phyloP scores from a whole-genome alignment of 2,113 vertebrate species.

The Amphilophus citrinellus region DNA sequence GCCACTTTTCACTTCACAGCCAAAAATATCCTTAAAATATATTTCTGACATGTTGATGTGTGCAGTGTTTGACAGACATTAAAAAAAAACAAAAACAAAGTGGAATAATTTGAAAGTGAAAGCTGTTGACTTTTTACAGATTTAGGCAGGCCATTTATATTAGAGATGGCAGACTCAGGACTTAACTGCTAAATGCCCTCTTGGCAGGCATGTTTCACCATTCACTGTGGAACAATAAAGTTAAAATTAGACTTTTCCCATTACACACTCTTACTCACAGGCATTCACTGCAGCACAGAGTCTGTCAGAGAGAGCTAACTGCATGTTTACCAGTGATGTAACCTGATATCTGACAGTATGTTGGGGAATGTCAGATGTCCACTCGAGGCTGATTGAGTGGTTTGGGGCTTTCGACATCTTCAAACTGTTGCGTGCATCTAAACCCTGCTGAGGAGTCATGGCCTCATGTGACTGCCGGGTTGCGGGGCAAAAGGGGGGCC shows the following conservation, averaged over 20 bases:
- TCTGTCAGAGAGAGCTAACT: slow-evolving; percentile 47
- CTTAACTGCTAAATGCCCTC: neutral
- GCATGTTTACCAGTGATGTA: slow-evolving; percentile 73
- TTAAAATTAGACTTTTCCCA: slow-evolving; percentile 70
- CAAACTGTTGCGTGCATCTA: slow-evolving; percentile 35
- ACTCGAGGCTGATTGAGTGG: slow-evolving; percentile 53
- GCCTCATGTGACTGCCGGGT: slow-evolving; percentile 4
- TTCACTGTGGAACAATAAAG: slow-evolving; percentile 56
- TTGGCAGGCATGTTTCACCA: slow-evolving; percentile 40
- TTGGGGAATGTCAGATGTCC: slow-evolving; percentile 76
- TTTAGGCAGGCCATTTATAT: neutral
- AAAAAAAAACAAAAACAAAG: neutral
- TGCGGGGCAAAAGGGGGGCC: neutral
- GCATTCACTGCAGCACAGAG: slow-evolving; percentile 33
- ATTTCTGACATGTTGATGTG: neutral
- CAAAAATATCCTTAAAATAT: neutral
- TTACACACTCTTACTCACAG: slow-evolving; percentile 47
- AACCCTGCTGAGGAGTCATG: neutral
- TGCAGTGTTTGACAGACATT: neutral
- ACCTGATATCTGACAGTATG: slow-evolving; percentile 77
- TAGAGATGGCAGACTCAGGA: slow-evolving; percentile 17
- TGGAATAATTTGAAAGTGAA: neutral
- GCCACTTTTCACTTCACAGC: neutral
- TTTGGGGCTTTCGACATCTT: slow-evolving; percentile 39
- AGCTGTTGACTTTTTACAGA: neutral